Conservation (phyloP, 2,888 invertebrate genomes). For the Megamerina dolium region DNA sequence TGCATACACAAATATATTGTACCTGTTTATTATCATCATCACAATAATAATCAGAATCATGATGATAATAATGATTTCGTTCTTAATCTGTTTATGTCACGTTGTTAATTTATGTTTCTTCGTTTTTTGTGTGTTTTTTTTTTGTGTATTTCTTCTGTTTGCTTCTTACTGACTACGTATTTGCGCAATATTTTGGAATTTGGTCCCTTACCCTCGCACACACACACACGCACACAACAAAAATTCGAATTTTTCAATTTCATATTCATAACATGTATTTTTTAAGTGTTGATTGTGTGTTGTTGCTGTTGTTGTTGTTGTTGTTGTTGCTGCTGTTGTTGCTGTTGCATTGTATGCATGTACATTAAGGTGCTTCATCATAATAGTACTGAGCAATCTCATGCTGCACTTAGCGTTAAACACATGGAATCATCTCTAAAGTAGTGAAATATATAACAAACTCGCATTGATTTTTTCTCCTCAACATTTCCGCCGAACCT, state of each 20-base stretch:
- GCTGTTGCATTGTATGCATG: constrained; percentile 3
- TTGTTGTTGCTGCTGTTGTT: constrained; percentile 7
- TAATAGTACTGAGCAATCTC: too few species aligned
- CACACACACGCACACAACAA: not conserved
- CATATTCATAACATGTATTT: not conserved
- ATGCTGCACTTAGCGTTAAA: too few species aligned
- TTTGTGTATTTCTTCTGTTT: not conserved
- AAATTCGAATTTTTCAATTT: not conserved
- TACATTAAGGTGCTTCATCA: too few species aligned
- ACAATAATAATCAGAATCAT: constrained; percentile 3
- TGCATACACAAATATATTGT: too few species aligned
- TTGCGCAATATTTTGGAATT: not conserved
- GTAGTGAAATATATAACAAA: too few species aligned
- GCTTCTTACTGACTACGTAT: not conserved
- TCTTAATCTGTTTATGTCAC: constrained; percentile 28
- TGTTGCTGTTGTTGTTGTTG: constrained; percentile 14
- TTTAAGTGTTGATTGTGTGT: constrained; percentile 4
- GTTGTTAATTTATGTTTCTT: constrained; percentile 22
- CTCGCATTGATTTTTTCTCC: too few species aligned
- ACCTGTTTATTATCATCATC: not conserved
- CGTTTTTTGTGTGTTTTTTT: constrained; percentile 7
- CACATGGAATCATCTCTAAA: too few species aligned
- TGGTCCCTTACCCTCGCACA: not conserved
- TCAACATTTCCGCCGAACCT: too few species aligned
- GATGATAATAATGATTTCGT: constrained; percentile 2